These are phyloP conservation scores for Malachius bipustulatus DNA, from an alignment of 2,888 invertebrate genomes.

Conservation along the genomic window DNA sequence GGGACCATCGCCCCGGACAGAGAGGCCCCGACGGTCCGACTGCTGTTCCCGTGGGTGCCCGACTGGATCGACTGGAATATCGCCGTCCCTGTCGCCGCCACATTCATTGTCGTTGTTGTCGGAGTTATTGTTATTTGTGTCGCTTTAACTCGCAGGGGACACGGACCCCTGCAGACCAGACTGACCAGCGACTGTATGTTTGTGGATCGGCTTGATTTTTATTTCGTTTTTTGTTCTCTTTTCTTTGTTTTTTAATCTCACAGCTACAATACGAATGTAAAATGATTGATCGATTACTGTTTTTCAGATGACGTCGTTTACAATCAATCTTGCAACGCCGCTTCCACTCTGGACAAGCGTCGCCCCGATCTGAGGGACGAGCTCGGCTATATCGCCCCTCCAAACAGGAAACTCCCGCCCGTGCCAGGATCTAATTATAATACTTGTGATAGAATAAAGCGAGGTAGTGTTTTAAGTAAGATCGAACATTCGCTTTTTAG, in stretches of 20 bases:
- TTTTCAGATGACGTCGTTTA: conserved; percentile 76
- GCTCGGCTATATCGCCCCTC: conserved; percentile 85
- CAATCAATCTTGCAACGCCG: conserved; percentile 60
- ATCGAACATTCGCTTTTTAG: conserved; percentile 27
- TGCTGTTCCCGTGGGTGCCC: conserved; percentile 64
- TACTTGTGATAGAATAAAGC: conserved; percentile 86
- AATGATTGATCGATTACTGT: too few species aligned
- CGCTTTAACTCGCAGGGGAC: conserved; percentile 65
- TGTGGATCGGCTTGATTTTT: conserved; percentile 18
- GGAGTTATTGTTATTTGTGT: conserved; percentile 86
- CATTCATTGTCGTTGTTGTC: conserved; percentile 79
- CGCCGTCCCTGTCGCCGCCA: conserved; percentile 80
- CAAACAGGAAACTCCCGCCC: conserved; percentile 82
- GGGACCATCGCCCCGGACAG: conserved; percentile 72
- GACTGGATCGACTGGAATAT: conserved; percentile 84
- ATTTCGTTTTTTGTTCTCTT: too few species aligned
- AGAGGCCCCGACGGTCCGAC: conserved; percentile 40
- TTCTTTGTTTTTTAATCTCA: too few species aligned
- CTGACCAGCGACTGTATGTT: conserved; percentile 77
- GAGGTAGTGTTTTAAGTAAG: conserved; percentile 88
- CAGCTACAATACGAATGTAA: too few species aligned
- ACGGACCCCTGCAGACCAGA: conserved; percentile 54
- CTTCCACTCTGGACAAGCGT: conserved; percentile 65
- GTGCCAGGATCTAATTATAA: conserved; percentile 90
- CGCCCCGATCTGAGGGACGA: conserved; percentile 77